Evolutionary conservation across 2,797 vertebrate genomes (phyloP), one percentile per base, ranked within the genome.

Genomic region (Molossus alvarezi): DNA sequence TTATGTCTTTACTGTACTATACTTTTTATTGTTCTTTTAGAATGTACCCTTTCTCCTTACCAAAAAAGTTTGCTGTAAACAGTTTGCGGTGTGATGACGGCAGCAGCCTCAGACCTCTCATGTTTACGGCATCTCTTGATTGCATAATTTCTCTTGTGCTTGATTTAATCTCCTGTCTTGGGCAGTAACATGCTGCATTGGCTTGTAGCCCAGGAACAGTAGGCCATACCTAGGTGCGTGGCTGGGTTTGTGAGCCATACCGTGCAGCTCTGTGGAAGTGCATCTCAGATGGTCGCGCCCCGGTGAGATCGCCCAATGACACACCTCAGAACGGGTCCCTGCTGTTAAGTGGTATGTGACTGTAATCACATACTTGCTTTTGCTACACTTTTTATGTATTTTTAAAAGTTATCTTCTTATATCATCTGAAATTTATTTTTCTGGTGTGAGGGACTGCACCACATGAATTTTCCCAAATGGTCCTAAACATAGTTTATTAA

Each of bases 401-500:
- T 90, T 60, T 21, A 5, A 87, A 90, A 60, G 87, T 53, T 57
- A 55, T 51, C 17, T 87, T 48, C 33, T 79, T 60, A 27, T 37
- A 37, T 72, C 57, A 71, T 88, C 67, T 53, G 37, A 64, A 84
- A 62, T 80, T 45, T 88, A 45, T 51, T 72, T 90, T 79, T 84
- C 37, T 94, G 29, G 27, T 51, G 55, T 57, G 37, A 80, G 57
- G 9, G 27, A 33, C 14, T 13, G 23, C 4, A 67, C 45, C 33
- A 37, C 58, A 23, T 27, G 57, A 51, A 29, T 80, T 94, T 92
- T 92, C 62, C 45, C 58, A 88, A 87, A 57, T 69, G 29, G 45
- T 79, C 83, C 45, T 90, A 75, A 82, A 89, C 83, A 58, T 86
- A 81, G 93, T 77, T 77, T 94, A 17, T 62, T 89, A 48, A 25